Percentiles rank a stretch among this genome's conserved stretches.
These are phyloP conservation scores for Thalassarche chlororhynchos DNA, from an alignment of 2,113 vertebrate genomes.

Conservation along the genomic window DNA sequence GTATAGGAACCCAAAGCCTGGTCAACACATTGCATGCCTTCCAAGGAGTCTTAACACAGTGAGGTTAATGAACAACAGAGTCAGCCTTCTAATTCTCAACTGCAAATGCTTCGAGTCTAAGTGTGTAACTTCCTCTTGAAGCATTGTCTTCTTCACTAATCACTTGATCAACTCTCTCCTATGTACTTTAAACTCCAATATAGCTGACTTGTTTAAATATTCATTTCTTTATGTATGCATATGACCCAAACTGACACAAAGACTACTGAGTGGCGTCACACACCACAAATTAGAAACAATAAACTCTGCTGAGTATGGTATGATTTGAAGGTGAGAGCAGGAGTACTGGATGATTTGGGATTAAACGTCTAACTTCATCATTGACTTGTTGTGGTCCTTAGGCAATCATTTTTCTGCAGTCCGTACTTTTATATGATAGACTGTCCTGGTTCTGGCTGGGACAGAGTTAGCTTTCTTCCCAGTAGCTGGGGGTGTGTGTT, in stretches of 20 bases:
- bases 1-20: not conserved
- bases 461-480: no score
- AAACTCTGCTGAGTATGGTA: not conserved
- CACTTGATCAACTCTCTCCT: not conserved
- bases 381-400: not conserved
- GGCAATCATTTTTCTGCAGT: not conserved
- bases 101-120: not conserved
- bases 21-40: not conserved
- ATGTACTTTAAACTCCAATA: not conserved
- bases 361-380: not conserved
- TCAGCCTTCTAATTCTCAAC: not conserved
- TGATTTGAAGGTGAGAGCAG: not conserved
- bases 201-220: not conserved
- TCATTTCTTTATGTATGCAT: not conserved
- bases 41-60: not conserved
- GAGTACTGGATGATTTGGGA: not conserved
- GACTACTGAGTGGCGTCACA: not conserved
- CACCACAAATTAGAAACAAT: not conserved
- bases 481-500: no score
- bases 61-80: not conserved
- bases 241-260: not conserved
- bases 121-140: not conserved
- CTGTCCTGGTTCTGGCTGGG: no score
- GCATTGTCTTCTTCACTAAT: not conserved
- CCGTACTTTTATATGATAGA: not conserved